Percentiles rank a stretch among this genome's conserved stretches.
Evolutionary conservation across 2,797 vertebrate species (phyloP).

Genomic region (Hozukius guyotensis): DNA sequence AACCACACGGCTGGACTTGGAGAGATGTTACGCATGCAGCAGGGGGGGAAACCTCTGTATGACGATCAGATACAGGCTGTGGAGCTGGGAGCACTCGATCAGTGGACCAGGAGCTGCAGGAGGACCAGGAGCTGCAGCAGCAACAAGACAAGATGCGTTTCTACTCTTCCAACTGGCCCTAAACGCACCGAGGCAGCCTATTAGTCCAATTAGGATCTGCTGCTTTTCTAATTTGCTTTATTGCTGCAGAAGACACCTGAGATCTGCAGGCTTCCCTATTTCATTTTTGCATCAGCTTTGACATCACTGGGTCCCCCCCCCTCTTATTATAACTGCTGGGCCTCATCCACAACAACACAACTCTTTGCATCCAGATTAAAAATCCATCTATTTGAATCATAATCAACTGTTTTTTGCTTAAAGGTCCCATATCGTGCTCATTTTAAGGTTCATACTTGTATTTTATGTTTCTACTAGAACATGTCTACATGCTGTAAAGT

Average conservation of each 20-base stretch:
- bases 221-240: constrained; percentile 37
- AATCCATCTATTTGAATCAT: background rate
- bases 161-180: constrained; percentile 38
- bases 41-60: constrained; percentile 81
- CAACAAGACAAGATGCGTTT: constrained; percentile 13
- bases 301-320: constrained; percentile 73
- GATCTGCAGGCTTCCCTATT: constrained; percentile 72
- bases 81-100: constrained; percentile 66
- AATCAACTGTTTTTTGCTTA: background rate
- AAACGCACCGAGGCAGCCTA: constrained; percentile 56
- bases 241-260: constrained; percentile 42
- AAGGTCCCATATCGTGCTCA: too few species aligned
- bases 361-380: background rate
- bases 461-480: too few species aligned
- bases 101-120: constrained; percentile 45
- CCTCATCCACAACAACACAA: constrained; percentile 16
- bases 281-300: constrained; percentile 75
- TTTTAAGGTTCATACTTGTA: too few species aligned
- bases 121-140: constrained; percentile 49
- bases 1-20: constrained; percentile 64
- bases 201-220: constrained; percentile 37
- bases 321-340: constrained; percentile 22
- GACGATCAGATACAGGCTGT: constrained; percentile 72
- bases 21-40: constrained; percentile 77
- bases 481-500: too few species aligned